A percentile compares a stretch with the other conserved stretches of the same genome.
Conservation (phyloP, 2,888 invertebrate species). For the Dorcus hopei region DNA sequence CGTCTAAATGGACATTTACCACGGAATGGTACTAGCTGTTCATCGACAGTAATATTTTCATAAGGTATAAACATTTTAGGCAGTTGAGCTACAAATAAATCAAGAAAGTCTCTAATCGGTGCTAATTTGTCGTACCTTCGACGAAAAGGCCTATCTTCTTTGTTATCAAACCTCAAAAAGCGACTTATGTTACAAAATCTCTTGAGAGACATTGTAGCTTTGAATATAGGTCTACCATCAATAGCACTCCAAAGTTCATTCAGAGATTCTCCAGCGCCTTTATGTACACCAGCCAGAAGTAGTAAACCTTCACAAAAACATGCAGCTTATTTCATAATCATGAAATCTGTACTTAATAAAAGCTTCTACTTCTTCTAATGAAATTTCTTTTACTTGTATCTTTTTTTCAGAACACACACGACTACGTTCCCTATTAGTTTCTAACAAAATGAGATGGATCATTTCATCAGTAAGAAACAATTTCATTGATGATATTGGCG, state of each 20-base stretch:
- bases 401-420: not conserved
- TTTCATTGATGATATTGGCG: too few species aligned
- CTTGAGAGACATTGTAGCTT: slow-evolving; percentile 8
- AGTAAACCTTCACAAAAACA: not conserved
- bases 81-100: slow-evolving; percentile 3
- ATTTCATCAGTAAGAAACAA: not conserved
- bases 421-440: too few species aligned
- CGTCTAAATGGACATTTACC: not conserved
- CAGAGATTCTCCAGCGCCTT: slow-evolving; percentile 7
- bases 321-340: not conserved
- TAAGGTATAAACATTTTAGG: slow-evolving; percentile 3
- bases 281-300: slow-evolving; percentile 8
- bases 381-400: not conserved
- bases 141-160: not conserved
- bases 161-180: not conserved
- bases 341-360: not conserved
- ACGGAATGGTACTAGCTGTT: slow-evolving; percentile 7
- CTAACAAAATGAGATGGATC: not conserved
- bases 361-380: not conserved
- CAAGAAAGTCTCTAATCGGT: slow-evolving; percentile 2
- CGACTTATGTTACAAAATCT: not conserved
- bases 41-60: slow-evolving; percentile 5
- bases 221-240: slow-evolving; percentile 4
- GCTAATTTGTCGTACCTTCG: not conserved
- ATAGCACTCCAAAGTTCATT: slow-evolving; percentile 5